Evolutionary conservation across 2,888 invertebrate species (phyloP).

Genomic region (Eustalomyia histrio): DNA sequence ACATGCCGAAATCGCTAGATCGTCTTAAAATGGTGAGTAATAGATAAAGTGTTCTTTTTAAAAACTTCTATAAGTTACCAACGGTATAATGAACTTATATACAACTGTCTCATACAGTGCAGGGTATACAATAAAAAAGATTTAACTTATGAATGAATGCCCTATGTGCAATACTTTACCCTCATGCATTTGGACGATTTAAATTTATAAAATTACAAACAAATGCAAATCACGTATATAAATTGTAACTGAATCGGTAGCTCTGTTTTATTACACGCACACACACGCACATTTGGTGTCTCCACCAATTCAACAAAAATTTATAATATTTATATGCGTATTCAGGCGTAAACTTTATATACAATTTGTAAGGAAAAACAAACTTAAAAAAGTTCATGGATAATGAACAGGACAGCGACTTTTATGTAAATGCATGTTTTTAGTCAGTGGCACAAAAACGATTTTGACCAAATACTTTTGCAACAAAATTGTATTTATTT

Average conservation of each 20-base stretch:
- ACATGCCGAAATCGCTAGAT: too few species aligned
- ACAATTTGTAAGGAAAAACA: constrained; percentile 15
- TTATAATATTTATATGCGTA: constrained; percentile 30
- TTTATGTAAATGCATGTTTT: too few species aligned
- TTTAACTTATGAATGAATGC: constrained; percentile 31
- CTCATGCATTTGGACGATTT: constrained; percentile 12
- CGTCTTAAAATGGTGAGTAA: too few species aligned
- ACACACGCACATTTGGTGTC: constrained; percentile 7
- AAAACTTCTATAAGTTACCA: too few species aligned
- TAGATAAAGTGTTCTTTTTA: too few species aligned
- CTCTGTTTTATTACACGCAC: constrained; percentile 8
- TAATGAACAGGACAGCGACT: too few species aligned
- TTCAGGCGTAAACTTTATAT: constrained; percentile 44
- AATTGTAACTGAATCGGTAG: constrained; percentile 59
- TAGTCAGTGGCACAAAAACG: too few species aligned
- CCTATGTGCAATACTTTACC: neutral
- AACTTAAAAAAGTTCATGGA: constrained; percentile 31
- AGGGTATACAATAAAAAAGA: neutral
- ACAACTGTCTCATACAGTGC: too few species aligned
- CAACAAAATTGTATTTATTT: too few species aligned
- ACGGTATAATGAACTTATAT: too few species aligned
- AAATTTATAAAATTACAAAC: constrained; percentile 6
- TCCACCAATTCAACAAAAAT: neutral
- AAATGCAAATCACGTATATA: constrained; percentile 58
- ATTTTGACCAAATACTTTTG: too few species aligned